Evolutionary conservation across 35 echinoderm and acorn worm genomes (phyloP), one percentile per base, ranked within the genome.

Genomic region (Chiridota heheva): DNA sequence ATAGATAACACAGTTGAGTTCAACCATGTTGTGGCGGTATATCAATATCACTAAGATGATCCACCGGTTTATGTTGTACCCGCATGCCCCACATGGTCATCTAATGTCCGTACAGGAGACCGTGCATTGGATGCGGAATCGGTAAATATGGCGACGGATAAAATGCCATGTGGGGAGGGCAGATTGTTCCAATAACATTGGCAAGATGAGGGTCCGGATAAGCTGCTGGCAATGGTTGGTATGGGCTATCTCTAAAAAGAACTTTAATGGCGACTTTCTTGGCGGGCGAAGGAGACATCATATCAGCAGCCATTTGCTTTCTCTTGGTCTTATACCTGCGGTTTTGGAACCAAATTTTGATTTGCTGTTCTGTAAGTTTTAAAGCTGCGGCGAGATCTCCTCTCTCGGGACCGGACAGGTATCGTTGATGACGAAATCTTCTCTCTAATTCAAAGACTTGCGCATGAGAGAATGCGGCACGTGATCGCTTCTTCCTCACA

Each of bases 301-400:
- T 82, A 41, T 98, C 89, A 0, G 67, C 89, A 7, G 89, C 89
- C 72, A 91, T 87, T 78, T 98, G 95, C 59, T 91, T 91, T 63
- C 95, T 79, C 59, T 98, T 98, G 2, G 95, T 98, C 81, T 98
- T 98, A 60, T 98, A 98, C 15, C 95, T 71, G 20, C 93, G 81
- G 65, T 98, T 98, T 57, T 98, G 95, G 67, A 98, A 98, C 95
- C 95, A 98, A 36, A 98, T 98, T 81, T 98, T 98, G 26, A 98
- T 89, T 49, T 98, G 95, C 59, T 97, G 95, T 48, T 91, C 89
- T 2, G 95, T 98, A 55, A 98, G 89, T 82, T 98, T 98, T 12
- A 98, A 70, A 44, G 95, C 95, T 4, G 85, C 85, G 26, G 95
- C 95, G 20, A 98, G 83, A 58, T 98, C 95, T 30, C 89, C 95